Evolutionary conservation across 1,140 invertebrate genomes (phyloP).

Genomic region (Mycetomoellerius zeteki): DNA sequence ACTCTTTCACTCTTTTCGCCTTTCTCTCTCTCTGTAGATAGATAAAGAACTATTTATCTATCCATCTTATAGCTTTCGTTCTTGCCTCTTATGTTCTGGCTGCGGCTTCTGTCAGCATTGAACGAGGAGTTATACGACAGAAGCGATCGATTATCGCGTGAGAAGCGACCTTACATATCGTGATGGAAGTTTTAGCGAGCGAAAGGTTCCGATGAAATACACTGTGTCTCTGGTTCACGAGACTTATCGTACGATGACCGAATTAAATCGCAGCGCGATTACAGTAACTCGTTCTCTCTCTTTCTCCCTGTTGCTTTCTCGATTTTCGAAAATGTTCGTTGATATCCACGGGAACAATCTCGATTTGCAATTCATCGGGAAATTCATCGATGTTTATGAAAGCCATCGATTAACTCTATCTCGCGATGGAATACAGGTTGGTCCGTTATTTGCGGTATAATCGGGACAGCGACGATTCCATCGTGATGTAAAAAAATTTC

Average conservation of each 20-base stretch:
- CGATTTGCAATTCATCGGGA: constrained; percentile 18
- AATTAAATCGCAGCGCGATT: constrained; percentile 54
- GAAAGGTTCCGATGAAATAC: constrained; percentile 62
- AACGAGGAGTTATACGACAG: constrained; percentile 25
- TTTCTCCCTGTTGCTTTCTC: neutral
- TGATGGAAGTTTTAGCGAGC: constrained; percentile 15
- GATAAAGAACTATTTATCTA: neutral
- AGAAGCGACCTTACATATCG: constrained; percentile 68
- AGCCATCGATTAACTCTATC: constrained; percentile 36
- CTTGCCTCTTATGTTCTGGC: neutral
- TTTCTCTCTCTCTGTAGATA: neutral
- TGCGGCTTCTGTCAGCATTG: neutral
- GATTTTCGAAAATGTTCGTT: constrained; percentile 20
- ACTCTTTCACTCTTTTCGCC: constrained; percentile 15
- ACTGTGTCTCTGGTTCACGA: constrained; percentile 70
- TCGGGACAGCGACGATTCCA: constrained; percentile 9
- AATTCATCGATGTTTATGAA: constrained; percentile 28
- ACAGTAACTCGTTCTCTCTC: neutral
- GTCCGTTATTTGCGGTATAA: constrained; percentile 23
- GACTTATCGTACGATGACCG: constrained; percentile 62
- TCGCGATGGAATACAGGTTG: constrained; percentile 12
- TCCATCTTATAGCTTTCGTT: neutral
- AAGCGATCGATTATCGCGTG: constrained; percentile 74
- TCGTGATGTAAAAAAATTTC: neutral
- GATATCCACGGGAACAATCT: neutral